These are phyloP conservation scores for Thaumetopoea pityocampa DNA, from an alignment of 1,140 invertebrate genomes.

Conservation along the genomic window DNA sequence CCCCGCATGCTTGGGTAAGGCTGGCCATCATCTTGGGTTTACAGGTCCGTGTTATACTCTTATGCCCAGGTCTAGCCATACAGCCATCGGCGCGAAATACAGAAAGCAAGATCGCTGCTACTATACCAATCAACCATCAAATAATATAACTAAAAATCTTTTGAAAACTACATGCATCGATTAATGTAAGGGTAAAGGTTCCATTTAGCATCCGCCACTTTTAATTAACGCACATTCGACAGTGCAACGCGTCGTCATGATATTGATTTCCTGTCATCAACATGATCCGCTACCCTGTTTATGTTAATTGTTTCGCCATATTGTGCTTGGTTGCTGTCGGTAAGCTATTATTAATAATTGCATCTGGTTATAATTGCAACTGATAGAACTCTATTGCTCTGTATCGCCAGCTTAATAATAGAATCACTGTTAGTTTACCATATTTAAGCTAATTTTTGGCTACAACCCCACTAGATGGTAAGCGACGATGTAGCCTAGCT, in stretches of 20 bases:
- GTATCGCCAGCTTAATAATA: neutral
- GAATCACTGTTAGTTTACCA: neutral
- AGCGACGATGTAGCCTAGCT: too few relatives aligned
- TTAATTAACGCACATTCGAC: slow-evolving; percentile 8
- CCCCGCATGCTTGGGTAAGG: too few relatives aligned
- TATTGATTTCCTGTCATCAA: slow-evolving; percentile 11
- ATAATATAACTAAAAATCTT: too few relatives aligned
- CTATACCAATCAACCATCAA: too few relatives aligned
- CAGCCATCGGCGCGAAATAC: too few relatives aligned
- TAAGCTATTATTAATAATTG: slow-evolving; percentile 10
- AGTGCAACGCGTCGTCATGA: slow-evolving; percentile 3
- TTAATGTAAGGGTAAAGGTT: slow-evolving; percentile 4
- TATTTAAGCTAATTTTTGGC: too few relatives aligned
- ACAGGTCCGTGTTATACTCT: too few relatives aligned
- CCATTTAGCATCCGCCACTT: neutral
- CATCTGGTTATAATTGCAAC: neutral
- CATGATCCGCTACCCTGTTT: slow-evolving; percentile 3
- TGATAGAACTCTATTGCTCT: neutral
- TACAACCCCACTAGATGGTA: too few relatives aligned
- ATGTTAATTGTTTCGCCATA: slow-evolving; percentile 3
- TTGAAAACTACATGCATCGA: too few relatives aligned
- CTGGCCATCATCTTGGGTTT: too few relatives aligned
- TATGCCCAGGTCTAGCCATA: too few relatives aligned
- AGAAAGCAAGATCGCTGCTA: too few relatives aligned
- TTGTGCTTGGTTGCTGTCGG: slow-evolving; percentile 8